Conservation (phyloP, 2,797 vertebrate genomes). For the Tinamus major region DNA sequence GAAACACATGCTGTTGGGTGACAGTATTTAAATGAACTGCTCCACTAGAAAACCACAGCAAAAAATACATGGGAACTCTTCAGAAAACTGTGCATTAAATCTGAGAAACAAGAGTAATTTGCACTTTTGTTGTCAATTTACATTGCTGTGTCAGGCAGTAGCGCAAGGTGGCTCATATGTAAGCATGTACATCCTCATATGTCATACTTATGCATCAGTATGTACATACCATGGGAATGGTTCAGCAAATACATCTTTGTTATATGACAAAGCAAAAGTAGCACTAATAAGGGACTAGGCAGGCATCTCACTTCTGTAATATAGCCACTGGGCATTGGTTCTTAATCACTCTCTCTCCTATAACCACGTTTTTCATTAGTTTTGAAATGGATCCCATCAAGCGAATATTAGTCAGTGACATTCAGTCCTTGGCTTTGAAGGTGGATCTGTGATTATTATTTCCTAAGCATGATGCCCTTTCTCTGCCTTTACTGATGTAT, state of each 20-base stretch:
- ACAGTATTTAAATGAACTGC: background rate
- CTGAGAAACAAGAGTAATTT: background rate
- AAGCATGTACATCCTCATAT: background rate
- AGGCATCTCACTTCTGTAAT: constrained; percentile 6
- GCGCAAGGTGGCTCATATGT: fast-evolving
- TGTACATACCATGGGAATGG: background rate
- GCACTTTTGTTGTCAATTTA: background rate
- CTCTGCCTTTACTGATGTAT: background rate
- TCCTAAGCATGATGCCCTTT: background rate
- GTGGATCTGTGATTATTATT: constrained; percentile 18
- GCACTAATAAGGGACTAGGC: background rate
- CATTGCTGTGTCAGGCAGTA: background rate
- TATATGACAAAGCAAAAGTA: background rate
- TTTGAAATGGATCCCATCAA: constrained; percentile 22
- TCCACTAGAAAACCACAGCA: background rate
- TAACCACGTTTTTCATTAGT: constrained; percentile 40
- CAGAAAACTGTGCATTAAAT: background rate
- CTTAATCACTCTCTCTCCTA: constrained; percentile 31
- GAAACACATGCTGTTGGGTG: background rate
- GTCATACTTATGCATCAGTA: background rate
- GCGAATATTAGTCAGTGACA: background rate
- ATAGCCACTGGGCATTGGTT: background rate
- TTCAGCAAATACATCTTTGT: background rate
- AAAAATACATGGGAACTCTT: background rate
- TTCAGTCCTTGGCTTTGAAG: constrained; percentile 7